Conservation (phyloP, 2,797 vertebrate species). For the Limnodromus scolopaceus region DNA sequence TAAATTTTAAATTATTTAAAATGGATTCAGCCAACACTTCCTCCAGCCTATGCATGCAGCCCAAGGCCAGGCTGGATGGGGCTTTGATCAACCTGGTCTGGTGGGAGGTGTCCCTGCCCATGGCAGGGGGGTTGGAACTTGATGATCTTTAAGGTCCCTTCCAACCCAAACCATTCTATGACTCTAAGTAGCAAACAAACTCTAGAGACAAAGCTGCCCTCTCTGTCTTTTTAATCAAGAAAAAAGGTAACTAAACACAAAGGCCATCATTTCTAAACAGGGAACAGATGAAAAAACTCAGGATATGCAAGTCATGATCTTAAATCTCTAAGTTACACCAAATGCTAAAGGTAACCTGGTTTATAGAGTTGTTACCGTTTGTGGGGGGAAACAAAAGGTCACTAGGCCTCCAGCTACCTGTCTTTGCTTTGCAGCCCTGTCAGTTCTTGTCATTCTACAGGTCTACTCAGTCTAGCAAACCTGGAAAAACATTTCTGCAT, state of each 20-base stretch:
- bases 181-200: background rate
- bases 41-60: background rate
- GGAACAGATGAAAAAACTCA: background rate
- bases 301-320: background rate
- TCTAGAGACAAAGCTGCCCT: background rate
- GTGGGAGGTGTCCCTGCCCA: background rate
- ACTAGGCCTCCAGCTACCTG: background rate
- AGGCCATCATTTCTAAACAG: background rate
- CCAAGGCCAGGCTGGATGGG: background rate
- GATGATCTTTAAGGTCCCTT: background rate
- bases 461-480: background rate
- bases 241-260: background rate
- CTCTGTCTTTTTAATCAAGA: background rate
- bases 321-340: background rate
- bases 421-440: background rate
- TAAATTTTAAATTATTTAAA: background rate
- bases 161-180: background rate
- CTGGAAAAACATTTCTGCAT: background rate
- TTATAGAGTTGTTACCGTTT: background rate
- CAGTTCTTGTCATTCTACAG: background rate
- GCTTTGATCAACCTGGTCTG: background rate
- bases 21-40: background rate
- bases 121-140: background rate
- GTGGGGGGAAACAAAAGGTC: background rate
- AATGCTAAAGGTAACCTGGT: background rate